Evolutionary conservation across 2,113 vertebrate species (phyloP).

Genomic region (Elachura formosa): DNA sequence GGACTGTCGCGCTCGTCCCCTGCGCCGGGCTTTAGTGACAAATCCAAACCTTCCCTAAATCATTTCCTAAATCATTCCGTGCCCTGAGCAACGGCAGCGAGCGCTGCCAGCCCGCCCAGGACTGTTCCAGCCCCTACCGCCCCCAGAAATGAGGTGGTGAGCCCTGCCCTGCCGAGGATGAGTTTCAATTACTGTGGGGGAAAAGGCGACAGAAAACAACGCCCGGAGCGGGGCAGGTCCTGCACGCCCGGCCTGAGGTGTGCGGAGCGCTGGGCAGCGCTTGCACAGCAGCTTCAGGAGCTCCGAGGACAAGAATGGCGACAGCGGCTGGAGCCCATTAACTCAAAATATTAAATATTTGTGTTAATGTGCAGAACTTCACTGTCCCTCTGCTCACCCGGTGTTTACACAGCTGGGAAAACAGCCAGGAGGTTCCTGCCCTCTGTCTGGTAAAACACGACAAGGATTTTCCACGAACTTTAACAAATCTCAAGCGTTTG

Average conservation of each 20-base stretch:
- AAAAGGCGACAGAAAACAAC: rapidly evolving
- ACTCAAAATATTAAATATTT: background rate
- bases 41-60: too few species aligned
- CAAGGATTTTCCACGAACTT: background rate
- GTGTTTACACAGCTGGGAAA: slow-evolving; percentile 29
- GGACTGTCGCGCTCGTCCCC: background rate
- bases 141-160: rapidly evolving
- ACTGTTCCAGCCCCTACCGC: rapidly evolving
- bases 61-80: rapidly evolving
- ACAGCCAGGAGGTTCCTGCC: background rate
- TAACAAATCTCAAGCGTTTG: background rate
- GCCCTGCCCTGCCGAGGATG: rapidly evolving
- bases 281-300: rapidly evolving
- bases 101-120: background rate
- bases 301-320: background rate
- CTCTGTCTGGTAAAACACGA: background rate
- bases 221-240: rapidly evolving
- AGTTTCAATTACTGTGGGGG: background rate
- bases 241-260: rapidly evolving
- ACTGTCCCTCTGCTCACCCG: rapidly evolving
- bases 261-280: background rate
- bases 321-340: background rate
- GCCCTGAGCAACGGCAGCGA: background rate
- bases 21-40: rapidly evolving
- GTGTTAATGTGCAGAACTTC: background rate